Base-by-base conservation (phyloP, 2,888 invertebrate species). In the Dugesia japonica region DNA sequence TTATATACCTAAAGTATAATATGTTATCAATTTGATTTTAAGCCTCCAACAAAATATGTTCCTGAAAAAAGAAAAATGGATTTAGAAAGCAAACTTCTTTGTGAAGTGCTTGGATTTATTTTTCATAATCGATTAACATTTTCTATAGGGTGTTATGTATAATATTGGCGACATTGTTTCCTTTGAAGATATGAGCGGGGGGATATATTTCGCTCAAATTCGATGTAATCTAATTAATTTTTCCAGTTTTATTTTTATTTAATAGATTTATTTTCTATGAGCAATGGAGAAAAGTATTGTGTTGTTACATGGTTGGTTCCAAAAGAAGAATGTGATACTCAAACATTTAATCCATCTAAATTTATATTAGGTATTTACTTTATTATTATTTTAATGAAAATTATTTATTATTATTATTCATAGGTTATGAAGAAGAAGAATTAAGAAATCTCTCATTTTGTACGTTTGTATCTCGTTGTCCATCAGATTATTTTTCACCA, bases 341-440 rank as follows among this genome's bases (percentile, higher is more conserved):
- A 23, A 4, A 13, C 56, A 20, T 56, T 56, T 23, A 56, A 56
- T 56, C 23, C 56, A 9, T n/a, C 56, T 13, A 56, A 56, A 56
- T 56, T 56, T 56, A 56, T 56, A 13, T 56, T 56, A n/a, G 56
- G 56, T 56, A 9, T 13, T 31, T 7, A 7, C 13, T 31, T 31
- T 31, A 31, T 7, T 31, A 31, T 31, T 31, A 31, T 31, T 31
- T 31, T 31, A 31, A 31, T n/a, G n/a, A n/a, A n/a, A n/a, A n/a
- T n/a, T 31, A 31, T n/a, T n/a, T n/a, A n/a, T 31, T n/a, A n/a
- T 31, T 13, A 7, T 31, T 31, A 31, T 31, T 31, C 13, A n/a
- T 31, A 56, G 56, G 56, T n/a, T 56, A 56, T n/a, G 56, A 56
- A 56, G 56, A 56, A 23, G 56, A 56, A 4, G 56, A 56, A 56